phyloP scores from a whole-genome alignment of 2,888 invertebrate genomes.

The Zelleria hepariella region DNA sequence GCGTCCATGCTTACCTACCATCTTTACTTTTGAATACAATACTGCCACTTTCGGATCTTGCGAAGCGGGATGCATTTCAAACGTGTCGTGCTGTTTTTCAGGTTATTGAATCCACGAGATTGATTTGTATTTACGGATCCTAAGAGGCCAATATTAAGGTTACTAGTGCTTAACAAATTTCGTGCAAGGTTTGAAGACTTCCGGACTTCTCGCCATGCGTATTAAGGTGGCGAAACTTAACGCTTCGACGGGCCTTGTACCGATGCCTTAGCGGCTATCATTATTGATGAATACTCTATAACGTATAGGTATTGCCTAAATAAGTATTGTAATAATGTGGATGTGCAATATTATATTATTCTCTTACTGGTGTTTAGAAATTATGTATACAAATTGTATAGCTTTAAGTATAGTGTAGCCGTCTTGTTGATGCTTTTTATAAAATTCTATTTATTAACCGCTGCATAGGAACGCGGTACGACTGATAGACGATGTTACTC shows the following conservation, averaged over 20 bases:
- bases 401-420: slow-evolving; percentile 67
- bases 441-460: slow-evolving; percentile 68
- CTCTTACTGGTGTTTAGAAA: slow-evolving; percentile 65
- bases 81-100: neutral
- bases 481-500: slow-evolving; percentile 61
- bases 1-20: too few relatives aligned
- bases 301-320: neutral
- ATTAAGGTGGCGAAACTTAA: slow-evolving; percentile 25
- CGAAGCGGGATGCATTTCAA: neutral
- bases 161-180: neutral
- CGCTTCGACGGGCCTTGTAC: slow-evolving; percentile 43
- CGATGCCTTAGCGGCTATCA: slow-evolving; percentile 41
- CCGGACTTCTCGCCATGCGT: neutral
- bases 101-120: neutral
- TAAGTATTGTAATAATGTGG: neutral
- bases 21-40: too few relatives aligned
- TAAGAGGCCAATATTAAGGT: neutral
- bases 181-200: neutral
- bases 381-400: slow-evolving; percentile 69
- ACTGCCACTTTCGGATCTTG: too few relatives aligned
- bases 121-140: neutral
- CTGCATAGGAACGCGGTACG: slow-evolving; percentile 55
- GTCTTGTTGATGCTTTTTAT: slow-evolving; percentile 71
- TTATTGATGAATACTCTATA: neutral
- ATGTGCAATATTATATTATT: slow-evolving; percentile 68